Evolutionary conservation across 2,113 vertebrate species (phyloP).

Genomic region (Phrynocephalus versicolor): DNA sequence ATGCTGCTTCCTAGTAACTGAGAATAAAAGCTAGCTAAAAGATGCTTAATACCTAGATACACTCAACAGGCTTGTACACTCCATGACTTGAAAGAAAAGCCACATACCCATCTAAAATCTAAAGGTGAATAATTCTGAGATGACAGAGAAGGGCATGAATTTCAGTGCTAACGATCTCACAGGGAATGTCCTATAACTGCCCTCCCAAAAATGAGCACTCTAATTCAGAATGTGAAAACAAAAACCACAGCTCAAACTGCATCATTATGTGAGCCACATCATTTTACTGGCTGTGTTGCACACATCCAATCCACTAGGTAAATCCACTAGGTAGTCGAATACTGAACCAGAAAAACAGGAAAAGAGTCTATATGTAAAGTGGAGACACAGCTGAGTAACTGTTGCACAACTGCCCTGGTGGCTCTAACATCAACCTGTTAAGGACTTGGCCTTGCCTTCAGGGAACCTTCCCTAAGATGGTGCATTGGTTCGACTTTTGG

Average conservation of each 20-base stretch:
- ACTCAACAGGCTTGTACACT: too few relatives aligned
- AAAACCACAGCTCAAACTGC: background rate
- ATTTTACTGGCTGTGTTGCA: background rate
- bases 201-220: background rate
- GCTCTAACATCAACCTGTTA: too few relatives aligned
- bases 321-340: background rate
- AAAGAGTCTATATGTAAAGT: background rate
- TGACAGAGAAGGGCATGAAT: background rate
- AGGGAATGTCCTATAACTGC: background rate
- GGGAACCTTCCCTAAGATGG: too few relatives aligned
- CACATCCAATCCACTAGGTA: background rate
- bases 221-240: background rate
- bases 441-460: too few relatives aligned
- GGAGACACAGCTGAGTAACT: background rate
- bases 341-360: slow-evolving; percentile 7
- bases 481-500: background rate
- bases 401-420: background rate
- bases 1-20: background rate
- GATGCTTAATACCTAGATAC: background rate
- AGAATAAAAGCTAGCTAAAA: background rate
- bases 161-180: background rate
- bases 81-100: background rate
- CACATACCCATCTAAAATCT: background rate
- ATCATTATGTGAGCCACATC: background rate
- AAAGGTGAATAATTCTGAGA: background rate